Percentiles rank a stretch among this genome's conserved stretches.
These are phyloP conservation scores for Tetheella fluctuosa DNA, from an alignment of 2,888 invertebrate species.

Conservation along the genomic window DNA sequence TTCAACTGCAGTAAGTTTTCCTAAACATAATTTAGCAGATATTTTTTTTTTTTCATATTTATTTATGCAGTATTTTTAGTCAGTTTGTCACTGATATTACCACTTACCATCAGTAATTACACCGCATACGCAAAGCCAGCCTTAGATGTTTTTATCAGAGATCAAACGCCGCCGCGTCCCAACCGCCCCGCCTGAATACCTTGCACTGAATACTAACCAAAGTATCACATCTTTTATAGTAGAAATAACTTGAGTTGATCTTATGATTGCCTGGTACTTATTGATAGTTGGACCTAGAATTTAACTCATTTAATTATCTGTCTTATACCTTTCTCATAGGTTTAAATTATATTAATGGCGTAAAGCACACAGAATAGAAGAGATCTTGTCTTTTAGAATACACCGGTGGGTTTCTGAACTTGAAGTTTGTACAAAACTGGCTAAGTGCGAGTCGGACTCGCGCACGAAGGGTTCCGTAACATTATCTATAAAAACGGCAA, in stretches of 20 bases:
- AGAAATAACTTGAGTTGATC: not conserved
- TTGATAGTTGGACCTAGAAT: not conserved
- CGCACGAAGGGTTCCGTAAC: too few species aligned
- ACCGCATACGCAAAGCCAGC: not conserved
- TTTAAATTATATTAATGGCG: too few species aligned
- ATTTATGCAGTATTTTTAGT: not conserved
- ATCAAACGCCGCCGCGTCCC: not conserved
- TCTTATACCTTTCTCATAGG: not conserved
- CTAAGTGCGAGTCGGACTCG: too few species aligned
- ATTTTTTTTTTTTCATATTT: too few species aligned
- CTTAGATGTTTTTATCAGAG: not conserved
- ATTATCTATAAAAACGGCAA: too few species aligned
- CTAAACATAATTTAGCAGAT: too few species aligned
- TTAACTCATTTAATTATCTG: not conserved
- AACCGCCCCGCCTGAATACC: conserved; percentile 3
- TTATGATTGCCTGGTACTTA: conserved; percentile 1
- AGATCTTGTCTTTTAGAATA: too few species aligned
- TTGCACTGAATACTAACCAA: not conserved
- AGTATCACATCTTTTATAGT: conserved; percentile 2
- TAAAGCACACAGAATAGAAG: too few species aligned
- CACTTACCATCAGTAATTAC: not conserved
- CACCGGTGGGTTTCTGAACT: too few species aligned
- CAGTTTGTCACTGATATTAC: not conserved
- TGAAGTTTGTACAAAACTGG: too few species aligned
- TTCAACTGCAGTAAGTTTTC: too few species aligned